Evolutionary conservation across 2,113 vertebrate genomes (phyloP), one percentile per base, ranked within the genome.

Genomic region (Brachyhypopomus gauderio): DNA sequence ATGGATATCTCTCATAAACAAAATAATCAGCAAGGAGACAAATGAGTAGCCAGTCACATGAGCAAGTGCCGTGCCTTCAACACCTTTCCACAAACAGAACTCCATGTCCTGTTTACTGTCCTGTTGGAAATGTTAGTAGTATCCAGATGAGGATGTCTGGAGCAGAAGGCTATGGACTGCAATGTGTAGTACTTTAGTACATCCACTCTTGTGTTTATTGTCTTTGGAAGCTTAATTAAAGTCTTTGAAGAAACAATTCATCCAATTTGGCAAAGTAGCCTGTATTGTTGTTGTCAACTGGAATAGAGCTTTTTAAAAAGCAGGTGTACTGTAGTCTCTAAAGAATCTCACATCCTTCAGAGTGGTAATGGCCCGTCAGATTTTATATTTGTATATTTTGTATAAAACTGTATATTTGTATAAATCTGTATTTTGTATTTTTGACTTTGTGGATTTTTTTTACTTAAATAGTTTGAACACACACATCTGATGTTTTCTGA

Each of bases 11-110:
- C 16, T 56, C 19, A 23, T 23, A 16, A 8, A 34, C 30, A 23
- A 69, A 69, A 69, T 20, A 59, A 11, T 16, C 48, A 58, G 1
- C 5, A 23, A 27, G 23, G 5, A 5, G 30, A n/a, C 30, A 38
- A 36, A 22, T 27, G 16, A 38, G 27, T 16, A 20, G 7, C n/a
- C 6, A 69, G 9, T 23, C 23, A 41, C 1, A 23, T 41, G n/a
- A n/a, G 36, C 30, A 25, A 36, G 34, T 75, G 52, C 14, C n/a
- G n/a, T 70, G 27, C 1, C 7, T 58, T 70, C n/a, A 70, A 17
- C 11, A 75, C 73, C 60, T 75, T 75, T 75, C 58, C 73, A 41
- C 34, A 59, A 25, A 38, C 64, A 78, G 52, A 27, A 17, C 63
- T 56, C 30, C 34, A 17, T 78, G 52, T 19, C 38, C n/a, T 67